Base-by-base conservation (phyloP, 2,888 invertebrate species). In the Ypsolopha scabrella region DNA sequence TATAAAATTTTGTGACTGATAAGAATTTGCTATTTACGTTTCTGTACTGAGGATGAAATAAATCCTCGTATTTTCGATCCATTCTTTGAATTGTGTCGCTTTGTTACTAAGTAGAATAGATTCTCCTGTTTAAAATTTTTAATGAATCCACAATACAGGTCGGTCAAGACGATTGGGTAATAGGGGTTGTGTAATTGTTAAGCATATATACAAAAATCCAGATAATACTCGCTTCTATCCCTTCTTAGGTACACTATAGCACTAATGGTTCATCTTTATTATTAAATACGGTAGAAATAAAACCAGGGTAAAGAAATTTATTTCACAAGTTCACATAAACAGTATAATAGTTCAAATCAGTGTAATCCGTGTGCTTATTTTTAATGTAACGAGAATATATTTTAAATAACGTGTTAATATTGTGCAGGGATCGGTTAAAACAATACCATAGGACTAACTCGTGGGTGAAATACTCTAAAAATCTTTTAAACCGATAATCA, bases 171-270 rank as follows among this genome's bases (percentile, higher is more conserved):
- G 71, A 70, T 73, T 79, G 80, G 79, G 77, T 82, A 81, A 74
- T 66, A 76, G 76, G 75, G 80, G 86, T 86, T 87, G 83, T 86
- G 83, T 77, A 71, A 75, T 78, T 75, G 76, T 74, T 80, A 81
- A 72, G 70, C n/a, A n/a, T 70, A 69, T 86, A 77, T 81, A 80
- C 73, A 75, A 55, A 73, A 70, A 68, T 68, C 68, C 67, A 67
- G 66, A 61, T 62, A 62, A 65, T 70, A 72, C 67, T 70, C 61
- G 70, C 70, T 75, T 72, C 60, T 62, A 63, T 65, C 65, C 70
- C 65, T 56, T 60, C 67, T 55, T 64, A 68, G 59, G 59, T 65
- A 66, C 64, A 64, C 55, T 56, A 60, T 64, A 63, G 65, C 57
- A 61, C 59, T 57, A 59, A 59, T 57, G 54, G 58, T 58, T 58